These are phyloP conservation scores for Psittacula cyanocephala DNA, from an alignment of 2,113 vertebrate genomes.

Conservation along the genomic window DNA sequence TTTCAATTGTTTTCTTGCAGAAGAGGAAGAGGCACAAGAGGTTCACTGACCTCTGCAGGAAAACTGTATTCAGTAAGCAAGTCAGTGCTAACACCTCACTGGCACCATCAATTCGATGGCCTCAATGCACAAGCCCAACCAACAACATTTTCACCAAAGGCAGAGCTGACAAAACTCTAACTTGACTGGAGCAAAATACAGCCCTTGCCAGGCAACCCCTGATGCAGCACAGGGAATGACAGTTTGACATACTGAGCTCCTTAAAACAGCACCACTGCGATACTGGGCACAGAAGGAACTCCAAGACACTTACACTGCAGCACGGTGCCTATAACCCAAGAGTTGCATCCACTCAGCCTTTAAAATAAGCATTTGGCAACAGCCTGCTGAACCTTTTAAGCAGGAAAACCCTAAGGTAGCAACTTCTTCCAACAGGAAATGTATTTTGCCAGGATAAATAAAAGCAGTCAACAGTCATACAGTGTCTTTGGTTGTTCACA, in stretches of 20 bases:
- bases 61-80: not conserved
- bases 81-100: not conserved
- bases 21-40: not conserved
- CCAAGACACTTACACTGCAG: not conserved
- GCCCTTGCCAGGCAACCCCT: not conserved
- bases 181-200: not conserved
- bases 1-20: not conserved
- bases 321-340: not conserved
- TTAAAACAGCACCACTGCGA: not conserved
- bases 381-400: not conserved
- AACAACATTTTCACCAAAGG: not conserved
- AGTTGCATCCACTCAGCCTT: not conserved
- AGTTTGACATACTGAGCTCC: not conserved
- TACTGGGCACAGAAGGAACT: not conserved
- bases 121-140: not conserved
- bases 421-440: not conserved
- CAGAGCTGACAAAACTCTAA: not conserved
- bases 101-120: rapidly evolving
- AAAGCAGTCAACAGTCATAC: not conserved
- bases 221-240: not conserved
- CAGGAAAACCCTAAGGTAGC: not conserved
- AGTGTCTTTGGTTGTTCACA: not conserved
- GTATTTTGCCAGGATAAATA: not conserved
- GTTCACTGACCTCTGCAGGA: not conserved
- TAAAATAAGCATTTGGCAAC: not conserved